Evolutionary conservation across 1,140 invertebrate genomes (phyloP), one percentile per base, ranked within the genome.

Genomic region (Bilobella aurantiaca): DNA sequence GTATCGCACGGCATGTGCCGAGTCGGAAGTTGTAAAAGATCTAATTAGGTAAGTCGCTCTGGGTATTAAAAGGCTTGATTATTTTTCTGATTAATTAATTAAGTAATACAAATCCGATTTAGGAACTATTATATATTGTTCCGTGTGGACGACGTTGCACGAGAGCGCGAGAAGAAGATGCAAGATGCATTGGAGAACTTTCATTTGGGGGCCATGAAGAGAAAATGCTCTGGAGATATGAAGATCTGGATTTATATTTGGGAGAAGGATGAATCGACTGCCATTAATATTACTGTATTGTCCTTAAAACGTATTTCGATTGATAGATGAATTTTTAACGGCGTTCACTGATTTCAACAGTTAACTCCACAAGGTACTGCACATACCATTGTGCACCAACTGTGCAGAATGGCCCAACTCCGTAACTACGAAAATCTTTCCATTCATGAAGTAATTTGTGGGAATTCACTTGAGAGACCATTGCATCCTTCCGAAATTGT

Each of bases 401-500:
- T 67, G 8, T 69, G 64, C 28, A 21, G 49, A n/a, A 25, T 29
- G 14, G 21, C 49, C 1, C 53, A 68, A 46, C 29, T 61, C 1
- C 8, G 58, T 34, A 68, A 60, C 21, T 28, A 59, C 21, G 88
- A 75, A 78, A 86, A 71, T 75, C 87, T 58, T 83, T 84, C 73
- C 28, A 73, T 92, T 0, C 85, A 89, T 74, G 90, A 92, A 77
- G 84, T 86, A 0, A 84, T 91, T 63, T 81, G 88, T 65, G 83
- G 84, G 64, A 86, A 85, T 32, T 80, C 82, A 18, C 75, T 93
- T 73, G 82, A 84, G 63, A 78, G 91, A 3, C 86, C 88, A 0
- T 78, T 95, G 18, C 89, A 93, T 77, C 84, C 88, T 66, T 82
- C 83, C 31, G 88, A 91, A 73, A 82, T 85, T 63, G 82, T 94